phyloP scores from a whole-genome alignment of 1,140 invertebrate genomes.

The Drosophila erecta region DNA sequence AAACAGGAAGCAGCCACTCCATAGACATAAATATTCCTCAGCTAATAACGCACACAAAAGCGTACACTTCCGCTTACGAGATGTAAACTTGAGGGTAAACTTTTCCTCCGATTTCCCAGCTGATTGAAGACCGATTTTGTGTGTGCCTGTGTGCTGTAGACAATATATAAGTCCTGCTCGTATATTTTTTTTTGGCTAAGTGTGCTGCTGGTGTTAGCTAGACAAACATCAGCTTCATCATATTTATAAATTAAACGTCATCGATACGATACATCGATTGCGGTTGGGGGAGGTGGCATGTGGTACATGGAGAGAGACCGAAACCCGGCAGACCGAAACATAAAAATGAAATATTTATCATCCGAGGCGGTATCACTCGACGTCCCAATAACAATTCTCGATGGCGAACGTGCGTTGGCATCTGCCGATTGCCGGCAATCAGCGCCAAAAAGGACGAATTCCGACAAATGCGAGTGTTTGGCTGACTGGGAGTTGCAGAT shows the following conservation, averaged over 20 bases:
- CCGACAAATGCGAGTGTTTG: constrained; percentile 57
- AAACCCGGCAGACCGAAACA: constrained; percentile 47
- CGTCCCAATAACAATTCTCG: constrained; percentile 50
- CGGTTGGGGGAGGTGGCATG: neutral
- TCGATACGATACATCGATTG: constrained; percentile 51
- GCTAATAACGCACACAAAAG: constrained; percentile 65
- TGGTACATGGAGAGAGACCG: constrained; percentile 27
- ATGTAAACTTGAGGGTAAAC: constrained; percentile 51
- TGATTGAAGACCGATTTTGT: constrained; percentile 66
- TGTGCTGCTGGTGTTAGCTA: constrained; percentile 13
- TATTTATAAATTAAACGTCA: constrained; percentile 78
- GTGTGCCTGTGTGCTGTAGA: constrained; percentile 3
- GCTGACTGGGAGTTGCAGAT: constrained; percentile 21
- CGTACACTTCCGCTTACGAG: constrained; percentile 68
- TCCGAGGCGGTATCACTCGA: constrained; percentile 37
- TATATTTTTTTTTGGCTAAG: constrained; percentile 1
- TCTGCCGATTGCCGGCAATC: constrained; percentile 73
- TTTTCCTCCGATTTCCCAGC: constrained; percentile 26
- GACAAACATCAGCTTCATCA: constrained; percentile 71
- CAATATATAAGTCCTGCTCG: neutral
- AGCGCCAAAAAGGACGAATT: constrained; percentile 42
- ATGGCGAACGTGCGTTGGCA: constrained; percentile 68
- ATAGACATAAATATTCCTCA: constrained; percentile 68
- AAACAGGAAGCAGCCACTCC: constrained; percentile 57
- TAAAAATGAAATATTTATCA: constrained; percentile 76